Conservation (phyloP, 1,140 invertebrate genomes). For the Gryon sp. region DNA sequence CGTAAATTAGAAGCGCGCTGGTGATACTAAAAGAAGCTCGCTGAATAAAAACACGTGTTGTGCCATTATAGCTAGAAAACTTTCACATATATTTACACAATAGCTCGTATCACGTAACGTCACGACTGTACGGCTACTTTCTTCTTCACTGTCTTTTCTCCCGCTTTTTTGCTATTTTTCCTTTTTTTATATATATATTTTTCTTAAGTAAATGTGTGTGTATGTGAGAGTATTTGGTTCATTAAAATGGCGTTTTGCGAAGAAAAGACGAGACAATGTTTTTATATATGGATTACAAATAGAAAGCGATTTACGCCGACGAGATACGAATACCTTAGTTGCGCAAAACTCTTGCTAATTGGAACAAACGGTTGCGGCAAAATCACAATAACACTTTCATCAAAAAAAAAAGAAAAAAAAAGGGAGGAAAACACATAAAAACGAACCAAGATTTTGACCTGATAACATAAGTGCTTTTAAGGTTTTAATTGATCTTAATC, state of each 20-base stretch:
- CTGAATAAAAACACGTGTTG: conserved; percentile 51
- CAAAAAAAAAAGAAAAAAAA: conserved; percentile 12
- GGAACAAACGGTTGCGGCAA: conserved; percentile 43
- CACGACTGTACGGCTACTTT: conserved; percentile 28
- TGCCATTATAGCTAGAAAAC: conserved; percentile 34
- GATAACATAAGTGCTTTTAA: too few species aligned
- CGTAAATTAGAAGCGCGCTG: conserved; percentile 38
- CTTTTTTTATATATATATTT: neutral
- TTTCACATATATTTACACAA: conserved; percentile 40
- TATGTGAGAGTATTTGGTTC: conserved; percentile 27
- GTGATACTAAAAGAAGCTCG: conserved; percentile 22
- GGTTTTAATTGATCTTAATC: too few species aligned
- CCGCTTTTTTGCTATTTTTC: conserved; percentile 17
- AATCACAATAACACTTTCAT: conserved; percentile 37
- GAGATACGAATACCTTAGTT: conserved; percentile 45
- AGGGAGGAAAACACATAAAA: conserved; percentile 1
- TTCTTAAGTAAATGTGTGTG: neutral
- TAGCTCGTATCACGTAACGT: conserved; percentile 47
- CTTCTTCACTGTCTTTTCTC: conserved; percentile 6
- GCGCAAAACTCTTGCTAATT: conserved; percentile 36
- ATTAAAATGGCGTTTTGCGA: conserved; percentile 49
- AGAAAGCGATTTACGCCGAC: conserved; percentile 48
- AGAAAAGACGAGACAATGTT: conserved; percentile 42
- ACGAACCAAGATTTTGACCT: too few species aligned
- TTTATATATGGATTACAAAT: conserved; percentile 45